Evolutionary conservation across 2,888 invertebrate species (phyloP).

Genomic region (Ornithoptera priamus): DNA sequence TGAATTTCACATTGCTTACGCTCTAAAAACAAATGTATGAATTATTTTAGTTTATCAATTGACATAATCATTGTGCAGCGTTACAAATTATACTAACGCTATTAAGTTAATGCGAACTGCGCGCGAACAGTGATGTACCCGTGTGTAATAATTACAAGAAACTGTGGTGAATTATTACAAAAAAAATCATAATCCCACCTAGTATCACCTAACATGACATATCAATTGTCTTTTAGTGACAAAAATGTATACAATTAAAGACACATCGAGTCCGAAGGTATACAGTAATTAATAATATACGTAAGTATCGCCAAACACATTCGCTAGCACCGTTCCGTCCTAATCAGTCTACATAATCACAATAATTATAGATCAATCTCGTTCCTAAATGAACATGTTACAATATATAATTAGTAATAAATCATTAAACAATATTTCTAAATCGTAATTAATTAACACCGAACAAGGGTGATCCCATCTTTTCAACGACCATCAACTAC

Average conservation of each 20-base stretch:
- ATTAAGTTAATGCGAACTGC: too few species aligned
- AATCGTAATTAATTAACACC: background rate
- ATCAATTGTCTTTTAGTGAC: background rate
- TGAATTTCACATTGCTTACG: too few species aligned
- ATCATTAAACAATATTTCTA: conserved; percentile 5
- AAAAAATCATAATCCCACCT: too few species aligned
- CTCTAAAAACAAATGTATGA: too few species aligned
- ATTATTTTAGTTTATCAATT: too few species aligned
- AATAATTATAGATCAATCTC: background rate
- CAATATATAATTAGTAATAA: conserved; percentile 12
- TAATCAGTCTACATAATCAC: conserved; percentile 18
- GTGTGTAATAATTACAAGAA: too few species aligned
- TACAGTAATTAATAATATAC: background rate
- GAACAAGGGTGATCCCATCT: background rate
- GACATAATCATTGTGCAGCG: too few species aligned
- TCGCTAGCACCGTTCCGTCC: conserved; percentile 16
- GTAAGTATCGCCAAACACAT: conserved; percentile 10
- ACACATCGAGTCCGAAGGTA: conserved; percentile 10
- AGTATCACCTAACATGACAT: too few species aligned
- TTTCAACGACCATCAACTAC: background rate
- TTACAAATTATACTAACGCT: too few species aligned
- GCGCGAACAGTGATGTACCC: too few species aligned
- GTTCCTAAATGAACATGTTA: background rate
- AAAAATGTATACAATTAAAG: background rate
- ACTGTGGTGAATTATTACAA: too few species aligned